Conservation (phyloP, 2,797 vertebrate genomes). For the Pogonophryne albipinna region DNA sequence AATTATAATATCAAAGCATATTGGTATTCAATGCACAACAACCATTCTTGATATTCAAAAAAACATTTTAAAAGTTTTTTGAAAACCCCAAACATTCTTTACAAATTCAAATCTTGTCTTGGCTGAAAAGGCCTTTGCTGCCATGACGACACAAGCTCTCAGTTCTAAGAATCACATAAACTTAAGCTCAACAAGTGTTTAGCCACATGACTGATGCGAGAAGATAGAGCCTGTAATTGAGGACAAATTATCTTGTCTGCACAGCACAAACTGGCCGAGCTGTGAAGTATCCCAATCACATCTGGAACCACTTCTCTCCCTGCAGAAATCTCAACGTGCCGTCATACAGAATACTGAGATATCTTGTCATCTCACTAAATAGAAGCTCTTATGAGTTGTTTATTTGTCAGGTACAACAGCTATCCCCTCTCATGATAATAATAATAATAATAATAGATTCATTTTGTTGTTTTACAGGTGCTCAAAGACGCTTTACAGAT, state of each 20-base stretch:
- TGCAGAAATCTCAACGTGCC: conserved; percentile 68
- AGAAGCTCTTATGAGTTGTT: conserved; percentile 43
- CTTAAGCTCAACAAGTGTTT: conserved; percentile 57
- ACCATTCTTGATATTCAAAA: not conserved
- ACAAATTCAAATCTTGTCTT: not conserved
- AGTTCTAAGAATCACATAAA: conserved; percentile 54
- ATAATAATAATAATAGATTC: too few relatives aligned
- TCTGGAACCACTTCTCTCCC: conserved; percentile 74
- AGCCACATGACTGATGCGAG: conserved; percentile 62
- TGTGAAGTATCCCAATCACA: conserved; percentile 70
- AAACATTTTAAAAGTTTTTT: not conserved
- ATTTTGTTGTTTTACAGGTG: too few relatives aligned
- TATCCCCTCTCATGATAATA: conserved; percentile 23
- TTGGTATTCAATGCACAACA: not conserved
- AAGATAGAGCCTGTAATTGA: conserved; percentile 72
- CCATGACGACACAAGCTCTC: conserved; percentile 14
- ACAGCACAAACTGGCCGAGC: conserved; percentile 60
- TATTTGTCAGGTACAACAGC: conserved; percentile 49
- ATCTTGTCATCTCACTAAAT: conserved; percentile 57
- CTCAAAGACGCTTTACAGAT: too few relatives aligned
- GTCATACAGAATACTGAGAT: conserved; percentile 69
- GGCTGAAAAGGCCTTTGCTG: conserved; percentile 33
- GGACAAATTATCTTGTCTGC: conserved; percentile 77
- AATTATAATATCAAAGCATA: not conserved
- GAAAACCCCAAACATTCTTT: not conserved